Base-by-base conservation (phyloP, 2,113 vertebrate species). In the Oryzias celebensis region DNA sequence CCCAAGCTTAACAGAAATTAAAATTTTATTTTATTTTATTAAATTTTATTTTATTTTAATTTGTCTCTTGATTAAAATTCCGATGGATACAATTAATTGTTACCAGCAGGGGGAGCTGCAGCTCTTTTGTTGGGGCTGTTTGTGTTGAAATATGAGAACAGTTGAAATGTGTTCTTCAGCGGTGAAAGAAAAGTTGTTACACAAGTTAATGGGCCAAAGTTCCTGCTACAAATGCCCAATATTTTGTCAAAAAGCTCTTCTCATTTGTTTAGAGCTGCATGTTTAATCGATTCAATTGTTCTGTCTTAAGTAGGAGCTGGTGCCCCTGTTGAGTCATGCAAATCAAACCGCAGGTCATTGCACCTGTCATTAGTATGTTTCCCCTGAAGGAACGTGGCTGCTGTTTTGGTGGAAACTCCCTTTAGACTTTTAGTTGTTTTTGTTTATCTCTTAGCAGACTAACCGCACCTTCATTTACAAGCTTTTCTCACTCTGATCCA, bases 371-470 rank as follows among this genome's bases (percentile, higher is more conserved):
- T 71, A 44, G 15, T 22, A 57, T 80, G 62, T 76, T 75, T 70
- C 4, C 51, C 45, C 58, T 2, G 62, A 18, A 65, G 45, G 51
- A 42, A 55, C 61, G 36, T 58, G 4, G 17, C 14, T 62, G 55
- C 12, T 55, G 22, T 49, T 58, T 4, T 2, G 5, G 31, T 62
- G 84, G 88, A 87, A 89, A 84, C 77, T 86, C 88, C 84, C 86
- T 49, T 4, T 41, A 61, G 42, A 71, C 60, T 85, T 69, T 74
- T 62, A 63, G 62, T 63, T 84, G 64, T 78, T 81, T 77, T 81
- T 73, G n/a, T 80, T 70, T 80, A 57, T 62, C 52, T 70, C 65
- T 60, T 62, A 75, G 60, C 57, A 18, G 17, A 16, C 31, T 62
- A 58, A 28, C 16, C 60, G 59, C 16, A 15, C 46, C 54, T 58